Evolutionary conservation across 2,113 vertebrate genomes (phyloP), one percentile per base, ranked within the genome.

Genomic region (Lepisosteus oculatus): DNA sequence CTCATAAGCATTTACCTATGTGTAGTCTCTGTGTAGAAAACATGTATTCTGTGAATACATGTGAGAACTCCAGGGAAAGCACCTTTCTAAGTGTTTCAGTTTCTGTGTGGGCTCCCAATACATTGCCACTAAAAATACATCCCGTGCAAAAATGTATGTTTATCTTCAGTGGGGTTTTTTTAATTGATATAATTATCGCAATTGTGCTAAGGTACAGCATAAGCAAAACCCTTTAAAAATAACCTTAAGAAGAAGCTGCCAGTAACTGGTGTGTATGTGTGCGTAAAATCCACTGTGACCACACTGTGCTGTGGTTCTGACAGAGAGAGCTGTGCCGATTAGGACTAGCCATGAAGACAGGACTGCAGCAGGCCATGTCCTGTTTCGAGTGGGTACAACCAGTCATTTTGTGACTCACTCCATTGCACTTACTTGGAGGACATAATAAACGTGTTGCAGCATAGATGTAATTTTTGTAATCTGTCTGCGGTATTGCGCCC

Each of bases 101-200:
- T 67, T 43, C n/a, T 61, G 71, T 55, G 71, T 72, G 64, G 71
- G 71, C 71, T 63, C 47, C 55, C 11, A 42, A 43, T 51, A 55
- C 8, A 3, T 41, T 42, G 44, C 65, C 69, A 62, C 69, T 66
- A 51, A 61, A 76, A 68, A 72, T 72, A 61, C 57, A 68, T 65
- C 14, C 15, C 41, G 42, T 12, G 7, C 17, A 72, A 66, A 66
- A 13, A n/a, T 43, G 55, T 56, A 8, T 67, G 44, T 61, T 67
- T 44, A 55, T 71, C 55, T 55, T 63, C 14, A 15, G 14, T 51
- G 43, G 29, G 65, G 66, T n/a, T 63, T 45, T 1, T 67, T 14
- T 59, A 42, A 56, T 54, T 42, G 12, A 13, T 51, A 17, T 17
- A 59, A 47, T 51, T 44, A 69, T 8, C 0, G 3, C 55, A 47